phyloP scores from a whole-genome alignment of 2,888 invertebrate genomes.

The Spisula subtruncata region DNA sequence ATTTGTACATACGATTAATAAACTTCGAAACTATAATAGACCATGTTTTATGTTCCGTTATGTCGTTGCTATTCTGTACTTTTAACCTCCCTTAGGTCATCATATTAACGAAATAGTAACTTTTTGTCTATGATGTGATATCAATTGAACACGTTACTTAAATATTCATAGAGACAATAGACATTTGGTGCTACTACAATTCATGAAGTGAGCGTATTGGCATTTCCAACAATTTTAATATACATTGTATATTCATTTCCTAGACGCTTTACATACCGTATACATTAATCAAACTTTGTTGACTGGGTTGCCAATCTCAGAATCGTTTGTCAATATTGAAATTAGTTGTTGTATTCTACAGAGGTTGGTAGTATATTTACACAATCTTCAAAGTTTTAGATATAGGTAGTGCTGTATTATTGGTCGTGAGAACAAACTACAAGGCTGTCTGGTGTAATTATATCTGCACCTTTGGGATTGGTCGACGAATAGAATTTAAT shows the following conservation, averaged over 20 bases:
- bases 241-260: not conserved
- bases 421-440: not conserved
- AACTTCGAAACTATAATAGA: no score
- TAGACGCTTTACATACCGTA: not conserved
- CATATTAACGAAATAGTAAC: no score
- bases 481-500: not conserved
- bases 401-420: not conserved
- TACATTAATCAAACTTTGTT: not conserved
- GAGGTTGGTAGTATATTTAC: not conserved
- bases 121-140: no score
- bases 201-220: not conserved
- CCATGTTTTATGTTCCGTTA: no score
- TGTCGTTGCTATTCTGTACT: no score
- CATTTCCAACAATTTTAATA: not conserved
- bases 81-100: no score
- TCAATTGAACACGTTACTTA: no score
- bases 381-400: no score
- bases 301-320: not conserved
- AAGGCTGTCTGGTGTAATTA: not conserved
- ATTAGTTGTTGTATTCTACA: not conserved
- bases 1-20: no score
- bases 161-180: not conserved
- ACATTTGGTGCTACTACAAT: not conserved
- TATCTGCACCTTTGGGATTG: not conserved
- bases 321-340: slow-evolving; percentile 23